Conservation (phyloP, 2,797 vertebrate species). For the Denticeps clupeoides region DNA sequence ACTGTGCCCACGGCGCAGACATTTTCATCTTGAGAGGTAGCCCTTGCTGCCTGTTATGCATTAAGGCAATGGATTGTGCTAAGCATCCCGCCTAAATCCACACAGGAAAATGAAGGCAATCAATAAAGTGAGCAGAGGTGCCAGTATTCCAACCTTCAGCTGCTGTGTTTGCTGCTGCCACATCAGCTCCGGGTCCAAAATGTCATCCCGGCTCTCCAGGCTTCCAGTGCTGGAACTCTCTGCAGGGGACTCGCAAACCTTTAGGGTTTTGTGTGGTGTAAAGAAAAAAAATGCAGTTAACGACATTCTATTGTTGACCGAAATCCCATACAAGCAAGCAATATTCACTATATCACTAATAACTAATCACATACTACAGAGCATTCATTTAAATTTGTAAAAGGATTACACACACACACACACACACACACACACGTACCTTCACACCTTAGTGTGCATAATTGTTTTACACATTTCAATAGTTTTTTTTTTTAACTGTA, state of each 20-base stretch:
- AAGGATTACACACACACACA: not conserved
- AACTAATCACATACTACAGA: too few species aligned
- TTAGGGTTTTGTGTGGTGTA: too few species aligned
- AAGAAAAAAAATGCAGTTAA: not conserved
- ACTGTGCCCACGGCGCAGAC: conserved; percentile 28
- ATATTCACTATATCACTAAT: too few species aligned
- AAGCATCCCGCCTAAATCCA: conserved; percentile 28
- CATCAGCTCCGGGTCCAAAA: conserved; percentile 39
- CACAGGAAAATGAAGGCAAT: conserved; percentile 19
- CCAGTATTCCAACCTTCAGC: conserved; percentile 47
- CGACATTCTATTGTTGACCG: too few species aligned
- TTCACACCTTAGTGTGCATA: not conserved
- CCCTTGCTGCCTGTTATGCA: conserved; percentile 23
- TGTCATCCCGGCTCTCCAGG: conserved; percentile 23
- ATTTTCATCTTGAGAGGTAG: conserved; percentile 35
- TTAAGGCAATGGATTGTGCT: conserved; percentile 29
- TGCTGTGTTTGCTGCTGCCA: conserved; percentile 52
- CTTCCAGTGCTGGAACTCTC: conserved; percentile 13
- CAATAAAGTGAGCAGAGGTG: conserved; percentile 24
- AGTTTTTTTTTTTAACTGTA: too few species aligned
- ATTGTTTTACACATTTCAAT: not conserved
- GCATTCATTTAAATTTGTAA: too few species aligned
- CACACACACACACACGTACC: not conserved
- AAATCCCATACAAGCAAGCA: too few species aligned
- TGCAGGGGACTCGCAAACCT: conserved; percentile 19